Percentiles rank a stretch among this genome's conserved stretches.
Evolutionary conservation across 2,113 vertebrate genomes (phyloP).

Genomic region (Thomomys bottae): DNA sequence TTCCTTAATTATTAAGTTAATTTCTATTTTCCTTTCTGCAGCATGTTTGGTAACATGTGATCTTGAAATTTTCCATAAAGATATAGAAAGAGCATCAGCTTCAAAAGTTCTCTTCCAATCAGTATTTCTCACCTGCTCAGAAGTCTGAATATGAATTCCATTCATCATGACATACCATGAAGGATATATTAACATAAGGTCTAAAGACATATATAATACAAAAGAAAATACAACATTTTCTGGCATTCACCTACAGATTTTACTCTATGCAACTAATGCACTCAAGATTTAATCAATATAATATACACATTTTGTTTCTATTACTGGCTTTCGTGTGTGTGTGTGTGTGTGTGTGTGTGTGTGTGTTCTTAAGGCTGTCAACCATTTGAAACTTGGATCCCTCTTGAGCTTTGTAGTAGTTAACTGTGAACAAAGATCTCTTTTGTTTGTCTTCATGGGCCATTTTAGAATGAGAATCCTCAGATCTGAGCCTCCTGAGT

Average conservation of each 20-base stretch:
- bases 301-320: background rate
- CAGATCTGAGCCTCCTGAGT: no score
- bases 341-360: no score
- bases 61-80: background rate
- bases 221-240: background rate
- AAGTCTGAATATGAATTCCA: background rate
- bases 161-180: background rate
- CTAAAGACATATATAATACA: background rate
- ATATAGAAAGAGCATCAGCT: background rate
- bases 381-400: no score
- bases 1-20: background rate
- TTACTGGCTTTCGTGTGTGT: no score
- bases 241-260: background rate
- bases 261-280: background rate
- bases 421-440: no score
- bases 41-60: background rate
- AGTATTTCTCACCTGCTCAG: background rate
- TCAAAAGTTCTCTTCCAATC: background rate
- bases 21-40: background rate
- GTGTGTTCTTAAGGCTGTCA: no score
- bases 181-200: background rate
- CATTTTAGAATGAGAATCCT: no score
- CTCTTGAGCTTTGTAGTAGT: no score
- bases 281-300: background rate
- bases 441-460: no score